Conservation (phyloP, 2,113 vertebrate genomes). For the Rhinolophus sinicus region DNA sequence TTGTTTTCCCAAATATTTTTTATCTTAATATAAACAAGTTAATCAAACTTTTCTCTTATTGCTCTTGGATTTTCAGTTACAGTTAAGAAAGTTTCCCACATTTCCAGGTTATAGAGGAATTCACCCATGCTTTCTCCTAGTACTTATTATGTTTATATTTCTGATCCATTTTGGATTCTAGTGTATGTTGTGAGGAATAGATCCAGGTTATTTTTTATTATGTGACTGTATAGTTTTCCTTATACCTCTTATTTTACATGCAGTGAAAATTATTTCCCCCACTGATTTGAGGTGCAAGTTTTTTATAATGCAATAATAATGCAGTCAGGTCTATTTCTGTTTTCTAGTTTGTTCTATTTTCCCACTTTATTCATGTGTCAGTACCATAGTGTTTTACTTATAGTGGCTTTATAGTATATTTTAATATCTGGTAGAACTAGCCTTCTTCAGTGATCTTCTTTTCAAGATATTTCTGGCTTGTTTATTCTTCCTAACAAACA, state of each 20-base stretch:
- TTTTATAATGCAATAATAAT: not conserved
- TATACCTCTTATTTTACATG: not conserved
- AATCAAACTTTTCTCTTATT: not conserved
- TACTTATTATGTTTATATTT: not conserved
- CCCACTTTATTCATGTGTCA: not conserved
- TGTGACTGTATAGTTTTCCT: not conserved
- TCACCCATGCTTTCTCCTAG: not conserved
- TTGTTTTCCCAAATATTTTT: not conserved
- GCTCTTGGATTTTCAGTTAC: not conserved
- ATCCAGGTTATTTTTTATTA: not conserved
- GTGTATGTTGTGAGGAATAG: not conserved
- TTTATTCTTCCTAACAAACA: not conserved
- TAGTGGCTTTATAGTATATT: not conserved
- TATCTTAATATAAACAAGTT: not conserved
- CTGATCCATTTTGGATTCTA: not conserved
- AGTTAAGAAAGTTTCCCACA: not conserved
- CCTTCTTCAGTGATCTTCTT: not conserved
- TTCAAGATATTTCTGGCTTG: not conserved
- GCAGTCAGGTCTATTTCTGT: not conserved
- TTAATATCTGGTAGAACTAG: not conserved
- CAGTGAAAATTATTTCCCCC: not conserved
- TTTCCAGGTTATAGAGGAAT: not conserved
- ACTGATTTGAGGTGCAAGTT: not conserved
- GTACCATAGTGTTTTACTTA: not conserved
- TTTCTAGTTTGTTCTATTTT: not conserved